Evolutionary conservation across 2,797 vertebrate species (phyloP), one percentile per base, ranked within the genome.

Genomic region (Pyrocephalus nanus): DNA sequence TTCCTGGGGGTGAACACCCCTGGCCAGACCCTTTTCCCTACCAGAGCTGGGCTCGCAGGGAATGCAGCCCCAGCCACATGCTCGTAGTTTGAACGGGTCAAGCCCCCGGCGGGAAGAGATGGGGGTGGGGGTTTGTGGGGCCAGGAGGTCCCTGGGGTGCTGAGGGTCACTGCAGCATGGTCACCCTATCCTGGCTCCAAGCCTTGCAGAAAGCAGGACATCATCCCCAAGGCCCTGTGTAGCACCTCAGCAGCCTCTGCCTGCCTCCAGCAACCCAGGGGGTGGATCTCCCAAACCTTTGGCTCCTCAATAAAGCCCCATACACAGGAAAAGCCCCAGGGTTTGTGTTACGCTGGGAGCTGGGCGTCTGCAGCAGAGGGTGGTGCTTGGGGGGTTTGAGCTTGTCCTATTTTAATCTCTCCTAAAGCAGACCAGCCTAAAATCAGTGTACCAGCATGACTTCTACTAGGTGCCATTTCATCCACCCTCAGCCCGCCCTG

Each of bases 141-240:
- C 29, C 43, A 30, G 30, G 51, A 72, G 20, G 29, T 29, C 26
- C 25, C 74, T 9, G n/a, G 26, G 43, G 15, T 29, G 62, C 26
- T 26, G 47, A 9, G 8, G 12, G 30, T 54, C 73, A 55, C 42
- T 43, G 58, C 76, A 70, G 67, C 0, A 0, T 43, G 26, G 23
- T 65, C 62, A 53, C 26, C 43, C 30, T 2, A 1, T 34, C 42
- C 45, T 42, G 38, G 15, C 50, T 64, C n/a, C 62, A 45, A 26
- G 34, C 42, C 55, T 78, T 53, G 54, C 10, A 12, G 27, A 50
- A 34, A 64, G 51, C 42, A 69, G 48, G 36, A 64, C 55, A 36
- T 10, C 2, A 0, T 26, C 32, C 42, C 48, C 55, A 86, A 15
- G 43, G 36, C 25, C n/a, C 36, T 1, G 3, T 0, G 0, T 0